phyloP scores from a whole-genome alignment of 2,113 vertebrate species.

The Panthera uncia region DNA sequence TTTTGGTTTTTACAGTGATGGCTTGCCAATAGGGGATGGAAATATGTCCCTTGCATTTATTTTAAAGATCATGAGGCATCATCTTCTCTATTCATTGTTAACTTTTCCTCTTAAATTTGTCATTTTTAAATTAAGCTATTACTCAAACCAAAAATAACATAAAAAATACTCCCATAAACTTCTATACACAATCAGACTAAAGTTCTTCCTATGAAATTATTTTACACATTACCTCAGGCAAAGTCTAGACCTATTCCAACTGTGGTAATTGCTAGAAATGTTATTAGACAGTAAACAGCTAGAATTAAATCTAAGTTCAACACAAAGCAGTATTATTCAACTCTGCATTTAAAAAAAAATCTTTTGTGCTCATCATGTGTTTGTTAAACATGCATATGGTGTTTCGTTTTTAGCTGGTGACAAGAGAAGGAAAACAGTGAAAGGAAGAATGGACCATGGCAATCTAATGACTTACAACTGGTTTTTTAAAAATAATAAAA shows the following conservation, averaged over 20 bases:
- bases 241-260: constrained; percentile 15
- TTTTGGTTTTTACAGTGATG: neutral
- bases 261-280: constrained; percentile 30
- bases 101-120: constrained; percentile 11
- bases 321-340: constrained; percentile 41
- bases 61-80: neutral
- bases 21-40: neutral
- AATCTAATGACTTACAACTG: neutral
- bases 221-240: constrained; percentile 10
- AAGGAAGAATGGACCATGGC: neutral
- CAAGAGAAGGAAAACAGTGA: constrained; percentile 32
- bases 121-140: constrained; percentile 37
- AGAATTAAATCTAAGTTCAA: constrained; percentile 53
- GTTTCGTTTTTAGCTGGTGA: constrained; percentile 10
- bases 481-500: neutral
- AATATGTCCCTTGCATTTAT: neutral
- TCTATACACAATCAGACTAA: constrained; percentile 15
- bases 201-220: constrained; percentile 39
- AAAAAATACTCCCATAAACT: neutral
- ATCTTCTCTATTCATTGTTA: constrained; percentile 8
- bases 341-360: neutral
- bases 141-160: neutral
- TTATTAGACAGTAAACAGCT: constrained; percentile 52
- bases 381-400: neutral
- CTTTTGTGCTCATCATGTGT: neutral